These are phyloP conservation scores for Cisticola juncidis DNA, from an alignment of 2,113 vertebrate genomes.

Conservation along the genomic window DNA sequence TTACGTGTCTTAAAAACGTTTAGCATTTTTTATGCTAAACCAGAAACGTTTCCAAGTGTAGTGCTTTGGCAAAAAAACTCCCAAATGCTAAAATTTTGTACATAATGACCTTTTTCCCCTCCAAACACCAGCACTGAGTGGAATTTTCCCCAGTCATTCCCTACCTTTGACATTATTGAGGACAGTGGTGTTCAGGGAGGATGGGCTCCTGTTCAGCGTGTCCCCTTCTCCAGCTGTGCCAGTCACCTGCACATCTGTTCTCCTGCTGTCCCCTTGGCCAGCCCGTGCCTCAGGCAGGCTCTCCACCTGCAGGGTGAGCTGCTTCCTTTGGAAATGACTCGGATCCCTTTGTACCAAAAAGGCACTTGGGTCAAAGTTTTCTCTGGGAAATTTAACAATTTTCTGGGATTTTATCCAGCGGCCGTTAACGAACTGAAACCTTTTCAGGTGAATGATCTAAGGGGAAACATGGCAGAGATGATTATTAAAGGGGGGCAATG, in stretches of 20 bases:
- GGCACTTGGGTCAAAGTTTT: constrained; percentile 93
- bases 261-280: constrained; percentile 69
- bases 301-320: constrained; percentile 69
- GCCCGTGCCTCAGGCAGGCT: constrained; percentile 50
- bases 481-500: not conserved
- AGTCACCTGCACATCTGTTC: constrained; percentile 68
- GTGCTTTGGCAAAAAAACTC: not conserved
- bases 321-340: constrained; percentile 73
- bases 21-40: not conserved
- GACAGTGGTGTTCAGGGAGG: constrained; percentile 76
- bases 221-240: constrained; percentile 74
- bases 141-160: not conserved
- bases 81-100: not conserved
- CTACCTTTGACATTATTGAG: constrained; percentile 84
- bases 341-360: constrained; percentile 92
- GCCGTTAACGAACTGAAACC: constrained; percentile 96
- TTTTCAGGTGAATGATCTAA: constrained; percentile 97
- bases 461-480: not conserved
- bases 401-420: constrained; percentile 99
- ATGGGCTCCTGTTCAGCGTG: constrained; percentile 79
- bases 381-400: constrained; percentile 95
- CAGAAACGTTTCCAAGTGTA: not conserved
- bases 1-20: too few relatives aligned
- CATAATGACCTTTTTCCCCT: not conserved
- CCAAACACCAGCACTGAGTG: not conserved